Percentiles rank a stretch among this genome's conserved stretches.
Conservation (phyloP, 2,797 vertebrate species). For the Betta splendens region DNA sequence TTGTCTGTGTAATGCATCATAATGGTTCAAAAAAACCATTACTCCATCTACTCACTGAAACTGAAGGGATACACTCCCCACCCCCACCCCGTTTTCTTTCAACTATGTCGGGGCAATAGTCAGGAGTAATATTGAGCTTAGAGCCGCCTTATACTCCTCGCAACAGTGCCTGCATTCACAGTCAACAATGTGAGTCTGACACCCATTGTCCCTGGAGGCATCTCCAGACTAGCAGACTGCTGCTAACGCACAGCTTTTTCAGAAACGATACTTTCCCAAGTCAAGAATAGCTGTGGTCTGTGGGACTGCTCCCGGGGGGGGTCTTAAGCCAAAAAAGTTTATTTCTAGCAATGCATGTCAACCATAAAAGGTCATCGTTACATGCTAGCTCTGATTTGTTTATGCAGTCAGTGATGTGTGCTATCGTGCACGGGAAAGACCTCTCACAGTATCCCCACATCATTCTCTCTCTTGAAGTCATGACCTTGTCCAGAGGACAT, state of each 20-base stretch:
- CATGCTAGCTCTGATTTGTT: slow-evolving; percentile 26
- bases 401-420: slow-evolving; percentile 36
- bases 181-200: slow-evolving; percentile 70
- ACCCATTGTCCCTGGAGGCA: slow-evolving; percentile 67
- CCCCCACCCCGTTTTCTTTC: not conserved
- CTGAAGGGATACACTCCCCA: slow-evolving; percentile 6
- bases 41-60: slow-evolving; percentile 49
- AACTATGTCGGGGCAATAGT: slow-evolving; percentile 33
- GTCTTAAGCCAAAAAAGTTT: slow-evolving; percentile 30
- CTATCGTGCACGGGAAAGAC: slow-evolving; percentile 12
- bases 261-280: slow-evolving; percentile 79
- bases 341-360: slow-evolving; percentile 47
- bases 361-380: slow-evolving; percentile 78
- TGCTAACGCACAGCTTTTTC: slow-evolving; percentile 63
- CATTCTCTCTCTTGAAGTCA: slow-evolving; percentile 39
- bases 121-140: slow-evolving; percentile 56
- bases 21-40: slow-evolving; percentile 64
- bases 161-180: slow-evolving; percentile 66
- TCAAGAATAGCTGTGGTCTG: slow-evolving; percentile 76
- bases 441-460: slow-evolving; percentile 41
- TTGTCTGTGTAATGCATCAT: slow-evolving; percentile 69
- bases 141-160: slow-evolving; percentile 27
- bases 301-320: slow-evolving; percentile 62
- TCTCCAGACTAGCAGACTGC: slow-evolving; percentile 56
- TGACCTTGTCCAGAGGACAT: slow-evolving; percentile 52